Conservation (phyloP, 2,888 invertebrate species). For the Ormyrus nitidulus region DNA sequence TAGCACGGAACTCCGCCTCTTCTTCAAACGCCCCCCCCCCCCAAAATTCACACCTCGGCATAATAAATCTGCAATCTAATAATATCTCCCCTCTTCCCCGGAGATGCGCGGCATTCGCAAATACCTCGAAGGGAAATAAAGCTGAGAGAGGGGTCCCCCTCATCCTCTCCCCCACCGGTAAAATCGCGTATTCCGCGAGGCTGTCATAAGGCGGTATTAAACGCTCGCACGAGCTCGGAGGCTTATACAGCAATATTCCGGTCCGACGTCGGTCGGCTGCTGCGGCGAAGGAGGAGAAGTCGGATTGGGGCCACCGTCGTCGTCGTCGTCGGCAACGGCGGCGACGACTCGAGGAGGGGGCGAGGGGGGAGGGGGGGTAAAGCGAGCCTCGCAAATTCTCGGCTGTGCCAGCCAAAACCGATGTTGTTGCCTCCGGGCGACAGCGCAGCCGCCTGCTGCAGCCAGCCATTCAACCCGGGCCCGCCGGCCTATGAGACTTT, state of each 20-base stretch:
- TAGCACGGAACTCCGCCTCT: too few species aligned
- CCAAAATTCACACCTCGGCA: slow-evolving; percentile 11
- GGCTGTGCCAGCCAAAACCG: slow-evolving; percentile 51
- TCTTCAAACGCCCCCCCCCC: background rate
- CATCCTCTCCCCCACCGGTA: background rate
- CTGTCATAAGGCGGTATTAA: slow-evolving; percentile 60
- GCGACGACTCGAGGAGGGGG: background rate
- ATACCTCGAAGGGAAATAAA: slow-evolving; percentile 40
- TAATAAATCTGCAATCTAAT: slow-evolving; percentile 18
- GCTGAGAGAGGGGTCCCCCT: background rate
- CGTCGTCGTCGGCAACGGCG: background rate
- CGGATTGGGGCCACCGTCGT: slow-evolving; percentile 24
- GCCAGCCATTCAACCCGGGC: slow-evolving; percentile 10
- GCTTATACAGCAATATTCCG: slow-evolving; percentile 61
- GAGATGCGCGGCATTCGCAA: slow-evolving; percentile 30
- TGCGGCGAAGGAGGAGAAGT: slow-evolving; percentile 1
- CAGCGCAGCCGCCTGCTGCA: slow-evolving; percentile 9
- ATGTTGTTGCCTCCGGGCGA: slow-evolving; percentile 51
- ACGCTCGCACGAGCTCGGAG: slow-evolving; percentile 37
- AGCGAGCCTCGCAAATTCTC: slow-evolving; percentile 48
- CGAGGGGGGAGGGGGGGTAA: background rate
- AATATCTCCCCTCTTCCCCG: slow-evolving; percentile 6
- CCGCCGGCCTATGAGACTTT: slow-evolving; percentile 52
- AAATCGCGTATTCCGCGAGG: slow-evolving; percentile 51
- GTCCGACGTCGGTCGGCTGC: slow-evolving; percentile 28